A percentile compares a stretch with the other conserved stretches of the same genome.
phyloP scores from a whole-genome alignment of 2,888 invertebrate species.

The Ormia ochracea region DNA sequence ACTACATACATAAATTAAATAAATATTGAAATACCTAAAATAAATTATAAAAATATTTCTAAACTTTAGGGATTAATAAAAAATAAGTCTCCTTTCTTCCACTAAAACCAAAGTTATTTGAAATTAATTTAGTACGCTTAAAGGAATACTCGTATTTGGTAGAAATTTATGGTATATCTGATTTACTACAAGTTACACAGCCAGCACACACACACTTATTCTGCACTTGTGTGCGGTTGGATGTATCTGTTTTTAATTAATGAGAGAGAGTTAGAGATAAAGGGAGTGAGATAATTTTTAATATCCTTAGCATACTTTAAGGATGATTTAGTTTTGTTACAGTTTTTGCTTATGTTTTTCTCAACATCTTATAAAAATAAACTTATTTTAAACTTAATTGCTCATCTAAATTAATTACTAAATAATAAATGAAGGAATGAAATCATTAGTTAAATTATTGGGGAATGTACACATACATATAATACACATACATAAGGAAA shows the following conservation, averaged over 20 bases:
- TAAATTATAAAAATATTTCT: not conserved
- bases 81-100: constrained; percentile 24
- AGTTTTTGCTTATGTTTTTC: constrained; percentile 12
- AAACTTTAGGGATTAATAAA: not conserved
- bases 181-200: not conserved
- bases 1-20: constrained; percentile 3
- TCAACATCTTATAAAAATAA: constrained; percentile 26
- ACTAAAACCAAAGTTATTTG: not conserved
- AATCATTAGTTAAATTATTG: not conserved
- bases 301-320: no score
- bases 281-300: no score
- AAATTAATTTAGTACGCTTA: not conserved
- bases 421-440: not conserved
- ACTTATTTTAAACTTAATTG: constrained; percentile 27
- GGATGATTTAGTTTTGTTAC: no score
- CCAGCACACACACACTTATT: not conserved
- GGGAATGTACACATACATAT: constrained; percentile 58
- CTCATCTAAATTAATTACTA: not conserved
- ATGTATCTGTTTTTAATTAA: no score
- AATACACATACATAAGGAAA: constrained; percentile 61
- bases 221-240: no score
- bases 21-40: constrained; percentile 2
- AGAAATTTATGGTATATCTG: not conserved
- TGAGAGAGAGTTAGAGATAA: no score
- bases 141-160: constrained; percentile 24